These are phyloP conservation scores for Capricornis sumatraensis DNA, from an alignment of 2,113 vertebrate species.

Conservation along the genomic window DNA sequence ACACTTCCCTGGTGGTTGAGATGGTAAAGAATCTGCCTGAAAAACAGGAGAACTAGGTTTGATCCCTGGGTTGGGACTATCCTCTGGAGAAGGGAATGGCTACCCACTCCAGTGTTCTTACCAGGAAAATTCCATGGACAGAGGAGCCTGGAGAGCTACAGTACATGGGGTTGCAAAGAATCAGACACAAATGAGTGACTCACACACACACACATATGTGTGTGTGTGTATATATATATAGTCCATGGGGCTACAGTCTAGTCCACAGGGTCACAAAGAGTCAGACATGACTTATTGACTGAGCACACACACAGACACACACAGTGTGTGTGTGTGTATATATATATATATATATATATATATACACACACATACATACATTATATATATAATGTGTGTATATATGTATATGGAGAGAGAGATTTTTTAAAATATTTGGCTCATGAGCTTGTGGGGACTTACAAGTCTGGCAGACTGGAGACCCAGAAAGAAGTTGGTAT, in stretches of 20 bases:
- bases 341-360: neutral
- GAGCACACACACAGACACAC: neutral
- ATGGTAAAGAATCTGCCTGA: neutral
- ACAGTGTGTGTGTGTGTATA: neutral
- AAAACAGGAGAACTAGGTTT: neutral
- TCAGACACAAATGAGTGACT: neutral
- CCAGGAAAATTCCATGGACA: neutral
- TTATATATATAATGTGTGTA: neutral
- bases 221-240: neutral
- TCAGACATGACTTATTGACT: neutral
- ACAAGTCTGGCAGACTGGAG: neutral
- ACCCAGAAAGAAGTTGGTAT: neutral
- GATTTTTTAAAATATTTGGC: neutral
- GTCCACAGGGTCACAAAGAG: neutral
- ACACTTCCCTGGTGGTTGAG: neutral
- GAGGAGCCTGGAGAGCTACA: neutral
- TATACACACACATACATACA: accelerated
- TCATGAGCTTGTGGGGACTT: neutral
- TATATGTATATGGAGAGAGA: neutral
- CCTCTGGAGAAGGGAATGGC: neutral
- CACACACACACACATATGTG: neutral
- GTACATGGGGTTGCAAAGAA: neutral
- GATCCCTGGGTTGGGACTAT: neutral
- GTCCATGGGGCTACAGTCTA: neutral
- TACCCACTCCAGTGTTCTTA: neutral